Evolutionary conservation across 2,113 vertebrate genomes (phyloP), one percentile per base, ranked within the genome.

Genomic region (Cebus imitator): DNA sequence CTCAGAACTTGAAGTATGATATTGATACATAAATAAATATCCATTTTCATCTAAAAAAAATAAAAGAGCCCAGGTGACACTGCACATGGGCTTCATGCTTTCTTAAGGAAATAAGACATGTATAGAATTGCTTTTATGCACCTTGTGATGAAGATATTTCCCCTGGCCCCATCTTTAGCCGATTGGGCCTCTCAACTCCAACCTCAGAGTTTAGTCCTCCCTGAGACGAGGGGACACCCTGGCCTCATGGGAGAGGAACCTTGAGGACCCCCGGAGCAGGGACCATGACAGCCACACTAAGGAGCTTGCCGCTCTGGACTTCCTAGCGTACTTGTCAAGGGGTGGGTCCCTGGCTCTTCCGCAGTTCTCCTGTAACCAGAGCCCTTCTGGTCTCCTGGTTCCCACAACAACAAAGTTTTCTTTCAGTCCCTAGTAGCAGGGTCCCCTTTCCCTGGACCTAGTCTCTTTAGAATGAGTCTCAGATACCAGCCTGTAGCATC

Each of bases 241-340:
- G 9, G 23, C 64, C 21, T 80, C 40, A 0, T 35, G 10, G 35
- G 20, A 2, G 2, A 64, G 30, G 35, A 12, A 13, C 0, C 32
- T n/a, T 2, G 5, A 18, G 85, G 20, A 73, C 16, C 1, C 17
- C 16, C 0, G 0, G 21, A 3, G 52, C 32, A 1, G 0, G 45
- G 10, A 5, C 17, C 40, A 3, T 32, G 18, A 18, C n/a, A 4
- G 37, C 23, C 37, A 14, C 4, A 0, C n/a, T 13, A 18, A 35
- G 48, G 8, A 4, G 2, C 7, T 17, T 8, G 16, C 23, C 3
- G 48, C 3, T 6, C 2, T 5, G 43, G 14, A 7, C 35, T 8
- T 32, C 13, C 30, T 12, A 11, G 70, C 43, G 9, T 16, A 2
- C 52, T 27, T 20, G 0, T 20, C 12, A 8, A 76, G 25, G 13